Evolutionary conservation across 2,797 vertebrate species (phyloP).

Genomic region (Myripristis murdjan): DNA sequence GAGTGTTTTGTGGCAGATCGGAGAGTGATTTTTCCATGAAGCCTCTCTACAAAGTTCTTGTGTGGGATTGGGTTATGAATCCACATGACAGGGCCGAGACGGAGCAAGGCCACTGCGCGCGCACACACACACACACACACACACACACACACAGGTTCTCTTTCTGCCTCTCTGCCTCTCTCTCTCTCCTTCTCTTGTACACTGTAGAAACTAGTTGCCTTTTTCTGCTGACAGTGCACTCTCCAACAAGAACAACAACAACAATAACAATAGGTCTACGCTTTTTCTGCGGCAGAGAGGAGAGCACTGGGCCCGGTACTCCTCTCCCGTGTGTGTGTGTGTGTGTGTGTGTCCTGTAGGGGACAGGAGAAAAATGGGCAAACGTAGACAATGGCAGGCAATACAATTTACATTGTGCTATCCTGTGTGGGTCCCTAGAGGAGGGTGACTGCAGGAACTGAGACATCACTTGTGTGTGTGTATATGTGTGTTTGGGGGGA

Average conservation of each 20-base stretch:
- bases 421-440: constrained; percentile 59
- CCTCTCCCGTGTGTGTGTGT: constrained; percentile 6
- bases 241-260: constrained; percentile 60
- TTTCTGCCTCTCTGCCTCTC: constrained; percentile 7
- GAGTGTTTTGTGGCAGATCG: constrained; percentile 40
- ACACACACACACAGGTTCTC: constrained; percentile 11
- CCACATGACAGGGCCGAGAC: constrained; percentile 73
- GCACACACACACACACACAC: constrained; percentile 12
- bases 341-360: constrained; percentile 40
- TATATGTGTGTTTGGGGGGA: constrained; percentile 25
- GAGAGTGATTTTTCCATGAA: constrained; percentile 51
- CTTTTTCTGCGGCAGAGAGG: constrained; percentile 52
- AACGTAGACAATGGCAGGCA: constrained; percentile 75
- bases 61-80: constrained; percentile 80
- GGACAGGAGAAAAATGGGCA: constrained; percentile 76
- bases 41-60: constrained; percentile 59
- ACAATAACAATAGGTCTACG: constrained; percentile 70
- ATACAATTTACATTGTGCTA: constrained; percentile 78
- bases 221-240: constrained; percentile 75
- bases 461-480: constrained; percentile 46
- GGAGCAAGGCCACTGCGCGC: constrained; percentile 62
- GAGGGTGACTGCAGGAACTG: constrained; percentile 48
- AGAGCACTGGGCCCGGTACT: constrained; percentile 37
- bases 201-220: constrained; percentile 54
- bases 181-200: constrained; percentile 47